Conservation (phyloP, 2,797 vertebrate species). For the Pangasius macronema region DNA sequence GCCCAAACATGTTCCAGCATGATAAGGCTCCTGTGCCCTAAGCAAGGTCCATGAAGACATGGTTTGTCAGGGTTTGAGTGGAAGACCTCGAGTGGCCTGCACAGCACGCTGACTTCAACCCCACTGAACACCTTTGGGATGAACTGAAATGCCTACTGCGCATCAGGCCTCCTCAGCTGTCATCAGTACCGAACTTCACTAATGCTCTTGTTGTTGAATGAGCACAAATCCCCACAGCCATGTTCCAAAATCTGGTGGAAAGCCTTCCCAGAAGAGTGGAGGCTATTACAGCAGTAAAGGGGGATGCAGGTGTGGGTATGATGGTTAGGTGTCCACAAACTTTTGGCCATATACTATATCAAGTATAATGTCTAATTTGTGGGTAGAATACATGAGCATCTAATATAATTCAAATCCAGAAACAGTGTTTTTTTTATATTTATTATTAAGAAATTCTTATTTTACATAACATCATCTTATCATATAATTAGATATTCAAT, state of each 20-base stretch:
- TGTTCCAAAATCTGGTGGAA: background rate
- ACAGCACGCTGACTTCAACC: background rate
- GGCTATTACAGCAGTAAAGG: background rate
- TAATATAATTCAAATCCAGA: slow-evolving; percentile 4
- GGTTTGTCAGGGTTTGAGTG: background rate
- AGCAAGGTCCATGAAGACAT: background rate
- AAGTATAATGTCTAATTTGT: background rate
- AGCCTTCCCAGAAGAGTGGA: background rate
- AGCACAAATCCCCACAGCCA: background rate
- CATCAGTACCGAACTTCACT: background rate
- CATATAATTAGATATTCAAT: slow-evolving; percentile 43
- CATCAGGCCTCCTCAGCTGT: background rate
- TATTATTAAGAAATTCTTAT: slow-evolving; percentile 56
- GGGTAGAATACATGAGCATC: background rate
- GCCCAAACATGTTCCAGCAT: background rate
- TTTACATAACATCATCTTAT: slow-evolving; percentile 47
- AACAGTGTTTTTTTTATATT: slow-evolving; percentile 43
- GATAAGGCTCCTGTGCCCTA: background rate
- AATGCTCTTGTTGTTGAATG: background rate
- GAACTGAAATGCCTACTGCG: background rate
- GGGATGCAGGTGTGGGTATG: background rate
- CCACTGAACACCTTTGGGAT: background rate
- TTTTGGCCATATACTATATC: too few relatives aligned
- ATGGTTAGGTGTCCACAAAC: background rate
- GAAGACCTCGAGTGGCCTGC: background rate